These are phyloP conservation scores for Ciconia stormi DNA, from an alignment of 2,113 vertebrate genomes.

Conservation along the genomic window DNA sequence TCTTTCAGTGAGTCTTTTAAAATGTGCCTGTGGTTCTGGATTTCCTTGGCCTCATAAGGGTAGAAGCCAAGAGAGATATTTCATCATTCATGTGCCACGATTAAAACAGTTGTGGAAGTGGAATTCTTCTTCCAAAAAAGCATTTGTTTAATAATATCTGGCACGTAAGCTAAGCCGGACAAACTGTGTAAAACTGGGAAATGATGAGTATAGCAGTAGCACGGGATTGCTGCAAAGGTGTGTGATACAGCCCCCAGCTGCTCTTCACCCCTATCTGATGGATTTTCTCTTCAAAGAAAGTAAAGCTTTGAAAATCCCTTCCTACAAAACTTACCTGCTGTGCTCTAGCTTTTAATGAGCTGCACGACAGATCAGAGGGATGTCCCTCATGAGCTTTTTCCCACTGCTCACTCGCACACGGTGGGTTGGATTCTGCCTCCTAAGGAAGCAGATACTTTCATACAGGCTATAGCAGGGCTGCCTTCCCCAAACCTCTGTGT, in stretches of 20 bases:
- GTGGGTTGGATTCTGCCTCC: accelerated
- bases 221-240: neutral
- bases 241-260: neutral
- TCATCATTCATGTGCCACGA: neutral
- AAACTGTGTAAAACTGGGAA: neutral
- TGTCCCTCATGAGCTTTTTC: neutral
- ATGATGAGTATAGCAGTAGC: no score
- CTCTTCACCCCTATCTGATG: neutral
- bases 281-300: neutral
- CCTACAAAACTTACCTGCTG: neutral
- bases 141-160: neutral
- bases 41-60: neutral
- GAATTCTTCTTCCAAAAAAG: neutral
- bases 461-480: neutral
- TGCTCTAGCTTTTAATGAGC: neutral
- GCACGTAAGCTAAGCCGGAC: neutral
- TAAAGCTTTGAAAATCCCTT: neutral
- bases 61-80: neutral
- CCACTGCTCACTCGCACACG: accelerated
- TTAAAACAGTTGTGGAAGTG: neutral
- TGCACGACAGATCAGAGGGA: neutral
- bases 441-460: neutral
- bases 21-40: neutral
- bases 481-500: neutral
- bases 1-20: neutral